These are phyloP conservation scores for Sycobia sp. DNA, from an alignment of 1,140 invertebrate species.

Conservation along the genomic window DNA sequence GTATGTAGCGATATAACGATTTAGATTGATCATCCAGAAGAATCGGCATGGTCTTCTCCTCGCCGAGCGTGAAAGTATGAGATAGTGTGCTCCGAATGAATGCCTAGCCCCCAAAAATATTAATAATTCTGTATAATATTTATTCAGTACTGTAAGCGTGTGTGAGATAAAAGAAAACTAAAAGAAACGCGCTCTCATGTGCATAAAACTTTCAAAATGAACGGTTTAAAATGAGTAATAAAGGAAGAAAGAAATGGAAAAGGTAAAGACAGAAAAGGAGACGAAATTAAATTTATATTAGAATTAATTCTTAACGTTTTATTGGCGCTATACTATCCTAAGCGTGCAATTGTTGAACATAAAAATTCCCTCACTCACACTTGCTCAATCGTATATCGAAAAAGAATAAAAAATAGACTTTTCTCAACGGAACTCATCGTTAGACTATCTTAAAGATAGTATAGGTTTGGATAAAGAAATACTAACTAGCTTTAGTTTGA, in stretches of 20 bases:
- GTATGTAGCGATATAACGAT: no score
- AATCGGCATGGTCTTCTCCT: constrained; percentile 15
- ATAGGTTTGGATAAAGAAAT: no score
- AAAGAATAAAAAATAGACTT: no score
- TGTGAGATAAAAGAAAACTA: neutral
- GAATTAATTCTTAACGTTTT: constrained; percentile 7
- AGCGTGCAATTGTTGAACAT: no score
- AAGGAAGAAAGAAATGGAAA: neutral
- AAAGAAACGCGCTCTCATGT: no score
- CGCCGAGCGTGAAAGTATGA: constrained; percentile 5
- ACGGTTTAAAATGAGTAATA: constrained; percentile 8
- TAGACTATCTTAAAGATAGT: no score
- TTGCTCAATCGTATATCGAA: no score
- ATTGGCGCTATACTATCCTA: no score
- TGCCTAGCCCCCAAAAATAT: constrained; percentile 30
- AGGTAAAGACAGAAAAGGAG: constrained; percentile 2
- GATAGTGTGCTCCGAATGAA: constrained; percentile 5
- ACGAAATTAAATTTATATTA: constrained; percentile 1
- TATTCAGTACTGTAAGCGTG: constrained; percentile 45
- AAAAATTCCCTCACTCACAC: no score
- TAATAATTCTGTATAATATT: constrained; percentile 50
- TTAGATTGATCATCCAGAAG: constrained; percentile 2
- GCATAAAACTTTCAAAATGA: no score
- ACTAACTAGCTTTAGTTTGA: no score
- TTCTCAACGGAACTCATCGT: no score